phyloP scores from a whole-genome alignment of 2,888 invertebrate genomes.

The Patella depressa region DNA sequence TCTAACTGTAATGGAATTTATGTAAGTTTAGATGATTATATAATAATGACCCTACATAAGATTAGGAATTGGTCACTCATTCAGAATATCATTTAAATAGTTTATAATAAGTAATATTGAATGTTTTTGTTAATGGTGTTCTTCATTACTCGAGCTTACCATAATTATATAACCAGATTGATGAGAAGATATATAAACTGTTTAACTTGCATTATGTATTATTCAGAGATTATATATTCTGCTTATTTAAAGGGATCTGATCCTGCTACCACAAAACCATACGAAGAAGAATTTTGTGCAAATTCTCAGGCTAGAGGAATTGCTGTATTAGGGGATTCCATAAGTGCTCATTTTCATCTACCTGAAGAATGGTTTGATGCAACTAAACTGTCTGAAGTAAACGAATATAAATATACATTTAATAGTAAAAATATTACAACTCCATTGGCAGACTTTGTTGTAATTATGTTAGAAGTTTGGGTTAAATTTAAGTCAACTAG shows the following conservation, averaged over 20 bases:
- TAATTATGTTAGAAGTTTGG: too few species aligned
- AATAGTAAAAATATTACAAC: too few species aligned
- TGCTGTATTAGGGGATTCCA: conserved; percentile 72
- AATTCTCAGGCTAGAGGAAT: conserved; percentile 64
- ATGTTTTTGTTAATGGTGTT: too few species aligned
- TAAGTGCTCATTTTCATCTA: conserved; percentile 74
- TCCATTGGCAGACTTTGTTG: too few species aligned
- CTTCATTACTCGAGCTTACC: too few species aligned
- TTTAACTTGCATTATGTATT: not conserved
- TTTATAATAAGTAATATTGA: too few species aligned
- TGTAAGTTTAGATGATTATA: conserved; percentile 50
- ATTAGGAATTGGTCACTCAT: too few species aligned
- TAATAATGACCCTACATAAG: too few species aligned
- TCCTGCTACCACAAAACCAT: conserved; percentile 55
- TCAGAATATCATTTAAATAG: too few species aligned
- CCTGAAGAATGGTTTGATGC: conserved; percentile 73
- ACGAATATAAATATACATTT: not conserved
- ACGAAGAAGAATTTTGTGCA: conserved; percentile 68
- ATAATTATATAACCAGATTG: not conserved
- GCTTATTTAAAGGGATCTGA: conserved; percentile 60
- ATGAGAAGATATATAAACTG: not conserved
- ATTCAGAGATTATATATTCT: not conserved
- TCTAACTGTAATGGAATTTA: conserved; percentile 72
- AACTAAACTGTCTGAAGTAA: conserved; percentile 52
- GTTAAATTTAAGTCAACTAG: too few species aligned